Conservation (phyloP, 2,113 vertebrate genomes). For the Abramis brama region DNA sequence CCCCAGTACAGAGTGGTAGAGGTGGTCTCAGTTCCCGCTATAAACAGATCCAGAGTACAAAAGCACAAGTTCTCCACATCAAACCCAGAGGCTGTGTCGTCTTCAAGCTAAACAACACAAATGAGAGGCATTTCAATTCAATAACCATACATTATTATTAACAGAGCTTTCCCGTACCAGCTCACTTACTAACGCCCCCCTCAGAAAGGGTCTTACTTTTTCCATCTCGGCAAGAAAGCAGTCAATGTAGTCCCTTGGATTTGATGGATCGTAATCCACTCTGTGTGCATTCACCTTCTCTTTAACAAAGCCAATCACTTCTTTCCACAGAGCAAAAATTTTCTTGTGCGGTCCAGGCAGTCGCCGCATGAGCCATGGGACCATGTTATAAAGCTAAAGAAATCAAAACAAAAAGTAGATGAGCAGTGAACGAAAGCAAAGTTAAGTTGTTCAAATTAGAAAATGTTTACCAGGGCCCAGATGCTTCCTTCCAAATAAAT, state of each 20-base stretch:
- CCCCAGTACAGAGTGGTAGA: slow-evolving; percentile 81
- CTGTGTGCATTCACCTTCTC: slow-evolving; percentile 72
- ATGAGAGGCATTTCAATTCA: not conserved
- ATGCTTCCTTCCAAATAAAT: slow-evolving; percentile 53
- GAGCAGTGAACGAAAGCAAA: not conserved
- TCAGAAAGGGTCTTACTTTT: slow-evolving; percentile 70
- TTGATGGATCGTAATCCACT: slow-evolving; percentile 71
- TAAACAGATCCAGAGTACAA: slow-evolving; percentile 75
- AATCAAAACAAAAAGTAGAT: not conserved
- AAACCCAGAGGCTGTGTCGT: slow-evolving; percentile 61
- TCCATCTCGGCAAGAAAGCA: slow-evolving; percentile 81
- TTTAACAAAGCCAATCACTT: slow-evolving; percentile 61
- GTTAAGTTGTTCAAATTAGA: not conserved
- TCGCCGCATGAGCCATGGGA: slow-evolving; percentile 74
- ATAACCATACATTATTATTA: not conserved
- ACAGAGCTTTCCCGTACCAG: not conserved
- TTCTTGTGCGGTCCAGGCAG: slow-evolving; percentile 78
- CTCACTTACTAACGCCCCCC: not conserved
- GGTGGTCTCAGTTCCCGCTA: slow-evolving; percentile 83
- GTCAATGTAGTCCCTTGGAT: slow-evolving; percentile 82
- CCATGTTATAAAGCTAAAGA: slow-evolving; percentile 71
- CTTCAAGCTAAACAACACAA: slow-evolving; percentile 41
- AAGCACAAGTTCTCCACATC: slow-evolving; percentile 67
- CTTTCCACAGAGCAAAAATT: slow-evolving; percentile 50
- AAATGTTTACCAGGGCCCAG: slow-evolving; percentile 67